Evolutionary conservation across 2,888 invertebrate species (phyloP).

Genomic region (Erebia aethiops): DNA sequence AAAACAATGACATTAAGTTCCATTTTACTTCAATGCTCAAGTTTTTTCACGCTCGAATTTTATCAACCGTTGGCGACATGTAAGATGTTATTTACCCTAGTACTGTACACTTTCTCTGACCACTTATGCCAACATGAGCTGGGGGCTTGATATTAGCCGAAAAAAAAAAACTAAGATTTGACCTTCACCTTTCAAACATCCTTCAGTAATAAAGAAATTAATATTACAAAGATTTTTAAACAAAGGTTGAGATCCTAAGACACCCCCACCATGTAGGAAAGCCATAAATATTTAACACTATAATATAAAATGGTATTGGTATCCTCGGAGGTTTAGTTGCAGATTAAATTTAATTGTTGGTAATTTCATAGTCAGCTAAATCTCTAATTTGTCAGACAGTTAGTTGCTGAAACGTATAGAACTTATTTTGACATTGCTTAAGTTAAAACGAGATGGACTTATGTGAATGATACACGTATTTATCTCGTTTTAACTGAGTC

Average conservation of each 20-base stretch:
- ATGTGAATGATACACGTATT: too few species aligned
- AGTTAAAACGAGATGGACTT: too few species aligned
- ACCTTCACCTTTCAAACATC: conserved; percentile 28
- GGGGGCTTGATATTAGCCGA: neutral
- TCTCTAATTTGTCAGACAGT: too few species aligned
- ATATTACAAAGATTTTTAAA: conserved; percentile 34
- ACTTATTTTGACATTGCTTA: too few species aligned
- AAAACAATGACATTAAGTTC: too few species aligned
- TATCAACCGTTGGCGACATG: neutral
- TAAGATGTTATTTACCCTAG: neutral
- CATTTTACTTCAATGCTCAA: too few species aligned
- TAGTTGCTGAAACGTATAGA: too few species aligned
- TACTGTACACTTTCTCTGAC: neutral
- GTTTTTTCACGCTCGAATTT: too few species aligned
- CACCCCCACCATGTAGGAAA: conserved; percentile 45
- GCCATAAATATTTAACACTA: conserved; percentile 31
- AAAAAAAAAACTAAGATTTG: conserved; percentile 27
- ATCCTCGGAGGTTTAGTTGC: conserved; percentile 3
- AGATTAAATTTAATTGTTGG: too few species aligned
- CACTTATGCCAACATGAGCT: neutral
- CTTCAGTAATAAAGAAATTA: conserved; percentile 24
- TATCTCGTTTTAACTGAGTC: too few species aligned
- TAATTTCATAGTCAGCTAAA: too few species aligned
- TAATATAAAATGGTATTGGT: conserved; percentile 14
- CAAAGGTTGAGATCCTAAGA: conserved; percentile 45